Percentiles rank a stretch among this genome's conserved stretches.
Conservation (phyloP, 2,888 invertebrate genomes). For the Thera obeliscata region DNA sequence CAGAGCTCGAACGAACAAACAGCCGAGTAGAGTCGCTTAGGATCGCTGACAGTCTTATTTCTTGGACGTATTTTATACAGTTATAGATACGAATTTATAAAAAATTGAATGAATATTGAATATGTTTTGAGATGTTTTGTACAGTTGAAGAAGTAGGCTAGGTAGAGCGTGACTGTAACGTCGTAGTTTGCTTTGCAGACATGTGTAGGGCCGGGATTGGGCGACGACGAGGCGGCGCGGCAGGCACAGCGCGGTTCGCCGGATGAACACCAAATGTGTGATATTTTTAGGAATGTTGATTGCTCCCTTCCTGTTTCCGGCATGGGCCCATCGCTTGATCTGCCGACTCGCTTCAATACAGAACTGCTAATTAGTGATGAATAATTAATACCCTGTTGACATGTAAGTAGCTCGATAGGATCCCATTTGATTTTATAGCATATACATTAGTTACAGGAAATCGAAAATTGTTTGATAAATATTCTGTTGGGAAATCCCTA, state of each 20-base stretch:
- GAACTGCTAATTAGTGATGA: constrained; percentile 77
- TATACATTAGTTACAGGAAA: not conserved
- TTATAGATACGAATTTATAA: too few relatives aligned
- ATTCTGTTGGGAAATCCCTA: not conserved
- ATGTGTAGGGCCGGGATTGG: constrained; percentile 35
- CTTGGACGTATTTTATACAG: not conserved
- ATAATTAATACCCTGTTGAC: constrained; percentile 71
- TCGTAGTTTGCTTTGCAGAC: constrained; percentile 14
- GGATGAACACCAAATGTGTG: constrained; percentile 83
- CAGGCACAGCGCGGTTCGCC: constrained; percentile 51
- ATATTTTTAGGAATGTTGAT: constrained; percentile 84
- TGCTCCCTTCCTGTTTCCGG: constrained; percentile 83
- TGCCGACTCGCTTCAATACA: constrained; percentile 64
- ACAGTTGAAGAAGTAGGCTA: not conserved
- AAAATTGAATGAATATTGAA: too few relatives aligned
- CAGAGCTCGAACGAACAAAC: constrained; percentile 33
- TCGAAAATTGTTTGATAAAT: not conserved
- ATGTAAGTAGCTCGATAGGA: constrained; percentile 55
- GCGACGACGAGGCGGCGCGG: constrained; percentile 34
- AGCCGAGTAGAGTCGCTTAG: not conserved
- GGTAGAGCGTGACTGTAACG: not conserved
- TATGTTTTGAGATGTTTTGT: not conserved
- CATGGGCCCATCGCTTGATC: constrained; percentile 68
- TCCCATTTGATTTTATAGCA: constrained; percentile 44
- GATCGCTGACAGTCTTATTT: not conserved